Conservation (phyloP, 2,113 vertebrate species). For the Eulemur macaco region DNA sequence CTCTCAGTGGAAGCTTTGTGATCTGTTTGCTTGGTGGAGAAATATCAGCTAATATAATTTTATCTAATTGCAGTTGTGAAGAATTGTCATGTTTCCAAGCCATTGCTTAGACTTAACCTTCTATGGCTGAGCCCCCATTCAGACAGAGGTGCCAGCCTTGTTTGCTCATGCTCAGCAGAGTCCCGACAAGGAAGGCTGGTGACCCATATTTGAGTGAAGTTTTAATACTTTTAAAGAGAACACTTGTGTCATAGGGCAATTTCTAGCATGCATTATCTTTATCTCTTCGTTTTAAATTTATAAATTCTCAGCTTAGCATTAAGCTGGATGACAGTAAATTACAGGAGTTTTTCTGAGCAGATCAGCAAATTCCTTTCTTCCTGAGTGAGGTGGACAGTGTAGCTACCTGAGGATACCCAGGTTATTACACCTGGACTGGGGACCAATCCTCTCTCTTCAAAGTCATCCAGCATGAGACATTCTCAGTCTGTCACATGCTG, state of each 20-base stretch:
- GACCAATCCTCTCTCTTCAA: background rate
- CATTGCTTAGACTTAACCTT: conserved; percentile 69
- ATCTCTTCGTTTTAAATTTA: background rate
- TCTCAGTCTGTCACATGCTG: background rate
- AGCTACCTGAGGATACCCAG: background rate
- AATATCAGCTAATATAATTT: conserved; percentile 81
- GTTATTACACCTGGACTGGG: background rate
- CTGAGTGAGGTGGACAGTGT: background rate
- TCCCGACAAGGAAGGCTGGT: background rate
- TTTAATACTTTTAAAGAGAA: conserved; percentile 1
- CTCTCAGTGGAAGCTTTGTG: conserved; percentile 71
- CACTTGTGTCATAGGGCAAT: background rate
- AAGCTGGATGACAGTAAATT: background rate
- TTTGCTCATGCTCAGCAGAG: background rate
- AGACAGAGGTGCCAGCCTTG: background rate
- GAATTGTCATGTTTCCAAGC: conserved; percentile 69
- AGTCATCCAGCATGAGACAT: background rate
- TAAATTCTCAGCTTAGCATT: background rate
- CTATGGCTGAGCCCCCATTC: conserved; percentile 43
- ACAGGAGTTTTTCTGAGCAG: background rate
- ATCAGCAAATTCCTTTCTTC: background rate
- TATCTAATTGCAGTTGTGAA: conserved; percentile 76
- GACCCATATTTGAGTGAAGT: background rate
- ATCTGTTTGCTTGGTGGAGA: conserved; percentile 73
- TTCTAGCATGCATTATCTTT: background rate